These are phyloP conservation scores for Lapara coniferarum DNA, from an alignment of 2,888 invertebrate genomes.

Conservation along the genomic window DNA sequence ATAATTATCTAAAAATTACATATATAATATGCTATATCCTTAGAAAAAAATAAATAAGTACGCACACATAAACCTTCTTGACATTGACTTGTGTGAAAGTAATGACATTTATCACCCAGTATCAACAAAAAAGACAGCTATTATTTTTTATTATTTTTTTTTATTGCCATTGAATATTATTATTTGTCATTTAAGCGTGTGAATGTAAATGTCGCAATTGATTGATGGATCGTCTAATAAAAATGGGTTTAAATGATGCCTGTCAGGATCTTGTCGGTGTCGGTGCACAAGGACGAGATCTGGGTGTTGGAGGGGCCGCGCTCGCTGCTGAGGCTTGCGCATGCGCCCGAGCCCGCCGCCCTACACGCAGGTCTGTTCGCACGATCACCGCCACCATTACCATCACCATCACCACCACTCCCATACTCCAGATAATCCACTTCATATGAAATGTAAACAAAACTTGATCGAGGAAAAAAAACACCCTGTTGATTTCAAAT, in stretches of 20 bases:
- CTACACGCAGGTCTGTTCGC: conserved; percentile 67
- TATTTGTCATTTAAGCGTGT: too few relatives aligned
- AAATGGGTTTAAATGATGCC: conserved; percentile 25
- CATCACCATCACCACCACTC: not conserved
- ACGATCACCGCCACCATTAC: not conserved
- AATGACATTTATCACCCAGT: too few relatives aligned
- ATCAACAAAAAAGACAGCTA: too few relatives aligned
- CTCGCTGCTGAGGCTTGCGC: conserved; percentile 90
- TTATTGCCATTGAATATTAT: too few relatives aligned
- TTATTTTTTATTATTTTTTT: too few relatives aligned
- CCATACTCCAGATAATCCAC: not conserved
- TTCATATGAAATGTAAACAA: not conserved
- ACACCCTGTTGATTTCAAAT: not conserved
- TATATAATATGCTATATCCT: too few relatives aligned
- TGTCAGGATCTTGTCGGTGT: conserved; percentile 82
- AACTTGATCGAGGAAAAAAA: not conserved
- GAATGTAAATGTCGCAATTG: too few relatives aligned
- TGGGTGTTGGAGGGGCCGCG: conserved; percentile 92
- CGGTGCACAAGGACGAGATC: conserved; percentile 88
- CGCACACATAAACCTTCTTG: too few relatives aligned
- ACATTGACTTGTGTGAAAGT: too few relatives aligned
- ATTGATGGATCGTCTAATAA: too few relatives aligned
- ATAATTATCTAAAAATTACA: too few relatives aligned
- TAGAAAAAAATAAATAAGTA: too few relatives aligned
- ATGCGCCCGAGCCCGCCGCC: conserved; percentile 86